Evolutionary conservation across 2,888 invertebrate species (phyloP), one percentile per base, ranked within the genome.

Genomic region (Achlya flavicornis): DNA sequence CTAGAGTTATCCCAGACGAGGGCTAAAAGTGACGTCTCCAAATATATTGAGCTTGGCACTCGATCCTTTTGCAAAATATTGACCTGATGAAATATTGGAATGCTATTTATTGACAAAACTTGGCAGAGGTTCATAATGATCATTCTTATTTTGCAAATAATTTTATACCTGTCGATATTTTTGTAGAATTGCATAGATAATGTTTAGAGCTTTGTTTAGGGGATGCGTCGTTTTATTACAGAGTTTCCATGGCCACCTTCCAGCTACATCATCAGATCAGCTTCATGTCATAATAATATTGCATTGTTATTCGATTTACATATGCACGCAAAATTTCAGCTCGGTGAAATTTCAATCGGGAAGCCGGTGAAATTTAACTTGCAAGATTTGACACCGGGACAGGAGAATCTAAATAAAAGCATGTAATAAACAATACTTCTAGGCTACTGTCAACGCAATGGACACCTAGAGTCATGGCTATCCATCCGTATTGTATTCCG

Each of bases 51-150:
- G 7, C 19, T 53, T 53, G 53, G 53, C 53, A 53, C 53, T 53
- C 53, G 19, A 19, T 19, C 53, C 53, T 53, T 53, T 19, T 53
- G 16, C 16, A 53, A 53, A 53, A 53, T 53, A 53, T 53, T 53
- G 53, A 53, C 1, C 8, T 19, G 53, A 19, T 53, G 53, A 53
- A n/a, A 48, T 53, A 19, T 53, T 53, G 53, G 8, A 16, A 19
- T 53, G 3, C 16, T 48, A 7, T 53, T 53, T 53, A 53, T n/a
- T 53, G 19, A n/a, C 19, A 19, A 19, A 19, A 53, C 19, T 19
- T 53, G 53, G 53, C 53, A 19, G 8, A 4, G 3, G 19, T 19
- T n/a, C n/a, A n/a, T 19, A 53, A 19, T 19, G 10, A 53, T 41
- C 12, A 41, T 53, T 53, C n/a, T n/a, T n/a, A n/a, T n/a, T n/a